These are phyloP conservation scores for Endomychus coccineus DNA, from an alignment of 2,888 invertebrate species.

Conservation along the genomic window DNA sequence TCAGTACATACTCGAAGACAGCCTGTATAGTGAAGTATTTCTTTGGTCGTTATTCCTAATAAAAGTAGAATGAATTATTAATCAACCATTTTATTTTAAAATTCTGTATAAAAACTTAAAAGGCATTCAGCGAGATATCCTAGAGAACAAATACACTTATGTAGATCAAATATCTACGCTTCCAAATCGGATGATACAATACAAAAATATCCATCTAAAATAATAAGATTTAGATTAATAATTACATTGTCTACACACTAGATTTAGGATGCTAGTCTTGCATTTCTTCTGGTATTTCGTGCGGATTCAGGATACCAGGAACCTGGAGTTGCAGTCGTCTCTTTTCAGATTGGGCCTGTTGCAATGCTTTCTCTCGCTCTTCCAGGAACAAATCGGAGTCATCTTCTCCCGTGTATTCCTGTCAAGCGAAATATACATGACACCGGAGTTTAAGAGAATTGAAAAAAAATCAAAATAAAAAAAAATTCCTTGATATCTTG, in stretches of 20 bases:
- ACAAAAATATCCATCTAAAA: constrained; percentile 17
- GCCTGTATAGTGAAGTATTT: constrained; percentile 8
- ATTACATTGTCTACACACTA: constrained; percentile 10
- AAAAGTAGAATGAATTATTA: constrained; percentile 3
- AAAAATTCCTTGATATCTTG: too few relatives aligned
- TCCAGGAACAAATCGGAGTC: constrained; percentile 96
- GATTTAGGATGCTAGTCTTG: constrained; percentile 60
- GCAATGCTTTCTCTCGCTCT: constrained; percentile 85
- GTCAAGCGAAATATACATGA: too few relatives aligned
- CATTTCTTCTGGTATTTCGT: constrained; percentile 93
- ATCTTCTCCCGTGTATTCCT: constrained; percentile 99
- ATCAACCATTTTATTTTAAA: constrained; percentile 15
- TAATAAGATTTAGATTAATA: constrained; percentile 15
- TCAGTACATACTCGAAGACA: too few relatives aligned
- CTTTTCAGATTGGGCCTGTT: constrained; percentile 89
- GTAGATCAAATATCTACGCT: constrained; percentile 6
- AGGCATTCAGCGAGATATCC: constrained; percentile 14
- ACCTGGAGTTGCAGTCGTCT: constrained; percentile 87
- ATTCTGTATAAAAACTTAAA: constrained; percentile 16
- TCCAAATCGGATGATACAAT: constrained; percentile 13
- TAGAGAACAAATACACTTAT: constrained; percentile 12
- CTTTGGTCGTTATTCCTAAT: constrained; percentile 3
- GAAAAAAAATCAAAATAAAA: too few relatives aligned
- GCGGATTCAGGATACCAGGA: constrained; percentile 93
- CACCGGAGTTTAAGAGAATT: too few relatives aligned